Evolutionary conservation across 2,797 vertebrate species (phyloP).

Genomic region (Lateolabrax maculatus): DNA sequence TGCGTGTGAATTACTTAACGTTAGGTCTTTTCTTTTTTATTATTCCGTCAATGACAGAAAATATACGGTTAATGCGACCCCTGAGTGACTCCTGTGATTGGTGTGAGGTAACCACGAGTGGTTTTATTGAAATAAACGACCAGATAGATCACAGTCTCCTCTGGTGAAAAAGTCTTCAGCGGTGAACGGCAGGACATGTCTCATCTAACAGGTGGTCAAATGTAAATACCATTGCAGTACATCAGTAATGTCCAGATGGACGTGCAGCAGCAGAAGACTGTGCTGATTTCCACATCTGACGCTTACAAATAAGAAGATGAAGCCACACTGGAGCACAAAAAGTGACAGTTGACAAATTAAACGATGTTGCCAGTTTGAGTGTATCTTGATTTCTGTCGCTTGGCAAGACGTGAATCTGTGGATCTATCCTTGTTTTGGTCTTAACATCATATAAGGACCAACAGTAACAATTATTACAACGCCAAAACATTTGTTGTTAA

Average conservation of each 20-base stretch:
- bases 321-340: neutral
- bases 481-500: neutral
- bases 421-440: neutral
- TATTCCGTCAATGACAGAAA: too few species aligned
- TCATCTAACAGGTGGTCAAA: neutral
- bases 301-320: neutral
- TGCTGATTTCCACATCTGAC: neutral
- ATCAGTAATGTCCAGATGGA: neutral
- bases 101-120: neutral
- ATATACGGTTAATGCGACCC: too few species aligned
- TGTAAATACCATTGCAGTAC: neutral
- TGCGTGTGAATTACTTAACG: too few species aligned
- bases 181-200: neutral
- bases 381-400: neutral
- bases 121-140: neutral
- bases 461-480: neutral
- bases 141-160: too few species aligned
- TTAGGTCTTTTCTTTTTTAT: too few species aligned
- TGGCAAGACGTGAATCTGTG: neutral
- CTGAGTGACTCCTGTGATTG: too few species aligned
- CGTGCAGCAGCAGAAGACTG: neutral
- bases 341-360: conserved; percentile 3
- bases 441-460: neutral
- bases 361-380: conserved; percentile 6
- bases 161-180: neutral